These are phyloP conservation scores for Hippocampus kuda DNA, from an alignment of 2,797 vertebrate genomes.

Conservation along the genomic window DNA sequence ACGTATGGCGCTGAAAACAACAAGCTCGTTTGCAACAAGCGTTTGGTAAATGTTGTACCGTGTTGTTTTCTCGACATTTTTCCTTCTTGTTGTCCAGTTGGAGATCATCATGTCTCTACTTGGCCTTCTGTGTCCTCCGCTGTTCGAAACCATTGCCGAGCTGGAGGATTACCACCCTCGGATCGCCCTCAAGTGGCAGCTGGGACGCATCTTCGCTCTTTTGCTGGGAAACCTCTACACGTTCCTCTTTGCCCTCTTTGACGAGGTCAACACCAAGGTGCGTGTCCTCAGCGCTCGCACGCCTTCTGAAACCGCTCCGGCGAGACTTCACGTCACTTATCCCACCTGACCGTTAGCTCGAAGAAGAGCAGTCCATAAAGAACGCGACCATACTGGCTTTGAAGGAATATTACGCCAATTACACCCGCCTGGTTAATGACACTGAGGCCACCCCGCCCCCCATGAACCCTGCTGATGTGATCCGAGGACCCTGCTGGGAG, in stretches of 20 bases:
- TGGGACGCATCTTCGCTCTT: conserved; percentile 92
- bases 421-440: conserved; percentile 53
- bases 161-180: conserved; percentile 96
- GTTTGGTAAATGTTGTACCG: no score
- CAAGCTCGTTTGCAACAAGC: no score
- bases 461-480: conserved; percentile 77
- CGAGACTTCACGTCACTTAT: neutral
- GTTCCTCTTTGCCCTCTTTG: conserved; percentile 90
- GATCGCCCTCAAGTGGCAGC: conserved; percentile 94
- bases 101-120: conserved; percentile 97
- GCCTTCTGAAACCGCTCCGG: neutral
- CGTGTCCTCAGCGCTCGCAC: neutral
- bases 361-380: conserved; percentile 75
- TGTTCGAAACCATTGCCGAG: conserved; percentile 93
- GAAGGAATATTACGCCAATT: conserved; percentile 76
- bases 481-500: conserved; percentile 97
- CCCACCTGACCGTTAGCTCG: conserved; percentile 62
- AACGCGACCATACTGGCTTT: conserved; percentile 80
- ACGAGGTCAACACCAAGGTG: conserved; percentile 93
- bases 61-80: neutral
- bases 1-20: no score
- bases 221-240: conserved; percentile 98
- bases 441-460: conserved; percentile 66
- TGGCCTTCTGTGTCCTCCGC: conserved; percentile 91
- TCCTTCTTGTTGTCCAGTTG: conserved; percentile 57